These are phyloP conservation scores for Endotricha flammealis DNA, from an alignment of 2,888 invertebrate species.

Conservation along the genomic window DNA sequence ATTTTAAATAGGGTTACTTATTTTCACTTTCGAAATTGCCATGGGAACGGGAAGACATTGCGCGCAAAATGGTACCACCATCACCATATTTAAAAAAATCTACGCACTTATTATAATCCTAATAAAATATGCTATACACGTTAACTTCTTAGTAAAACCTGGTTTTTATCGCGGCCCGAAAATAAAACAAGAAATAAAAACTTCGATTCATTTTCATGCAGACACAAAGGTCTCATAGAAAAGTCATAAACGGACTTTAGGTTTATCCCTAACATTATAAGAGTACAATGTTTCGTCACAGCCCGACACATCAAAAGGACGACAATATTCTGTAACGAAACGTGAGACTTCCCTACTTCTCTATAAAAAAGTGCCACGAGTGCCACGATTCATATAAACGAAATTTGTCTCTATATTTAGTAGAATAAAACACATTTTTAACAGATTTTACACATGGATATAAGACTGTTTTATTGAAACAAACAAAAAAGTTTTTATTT, in stretches of 20 bases:
- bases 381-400: constrained; percentile 5
- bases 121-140: constrained; percentile 11
- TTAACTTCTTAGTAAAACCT: constrained; percentile 33
- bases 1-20: too few species aligned
- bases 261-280: constrained; percentile 63
- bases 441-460: constrained; percentile 25
- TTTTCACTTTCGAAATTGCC: too few species aligned
- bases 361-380: constrained; percentile 27
- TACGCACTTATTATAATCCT: constrained; percentile 2
- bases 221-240: constrained; percentile 57
- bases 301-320: constrained; percentile 60
- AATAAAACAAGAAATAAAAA: constrained; percentile 64
- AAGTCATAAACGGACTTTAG: constrained; percentile 63
- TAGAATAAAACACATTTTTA: constrained; percentile 13
- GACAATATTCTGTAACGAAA: constrained; percentile 59
- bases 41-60: too few species aligned
- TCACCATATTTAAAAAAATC: too few species aligned
- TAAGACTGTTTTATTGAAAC: too few species aligned
- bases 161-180: constrained; percentile 40
- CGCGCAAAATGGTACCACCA: too few species aligned
- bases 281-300: constrained; percentile 54
- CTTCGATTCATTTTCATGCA: constrained; percentile 55
- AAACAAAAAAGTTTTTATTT: constrained; percentile 64
- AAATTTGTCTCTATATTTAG: constrained; percentile 23
- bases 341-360: constrained; percentile 46